These are phyloP conservation scores for Palythoa grandis DNA, from an alignment of 92 coral and sea anemone species.

Conservation along the genomic window DNA sequence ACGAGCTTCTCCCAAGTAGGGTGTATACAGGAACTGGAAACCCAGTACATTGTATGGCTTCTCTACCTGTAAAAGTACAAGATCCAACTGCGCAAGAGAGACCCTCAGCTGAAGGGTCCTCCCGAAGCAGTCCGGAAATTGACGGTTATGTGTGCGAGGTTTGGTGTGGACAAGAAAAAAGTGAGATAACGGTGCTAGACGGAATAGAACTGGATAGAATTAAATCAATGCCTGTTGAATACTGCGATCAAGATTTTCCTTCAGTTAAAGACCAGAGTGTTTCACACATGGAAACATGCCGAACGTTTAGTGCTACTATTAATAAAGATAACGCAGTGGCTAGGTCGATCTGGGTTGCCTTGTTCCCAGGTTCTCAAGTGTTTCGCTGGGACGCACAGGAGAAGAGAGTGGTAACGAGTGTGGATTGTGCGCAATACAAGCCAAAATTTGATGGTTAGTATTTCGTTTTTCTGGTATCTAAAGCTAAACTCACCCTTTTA, in stretches of 20 bases:
- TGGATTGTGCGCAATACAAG: constrained; percentile 87
- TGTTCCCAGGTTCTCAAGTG: constrained; percentile 97
- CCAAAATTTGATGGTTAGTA: constrained; percentile 88
- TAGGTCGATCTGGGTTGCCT: constrained; percentile 92
- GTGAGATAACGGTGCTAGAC: constrained; percentile 88
- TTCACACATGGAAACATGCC: constrained; percentile 89
- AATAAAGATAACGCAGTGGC: constrained; percentile 61
- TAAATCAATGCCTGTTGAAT: constrained; percentile 83
- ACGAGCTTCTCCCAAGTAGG: constrained; percentile 85
- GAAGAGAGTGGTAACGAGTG: constrained; percentile 88
- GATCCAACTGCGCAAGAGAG: constrained; percentile 33
- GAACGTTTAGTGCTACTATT: constrained; percentile 70
- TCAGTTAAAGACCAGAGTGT: constrained; percentile 85
- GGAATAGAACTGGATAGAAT: constrained; percentile 85
- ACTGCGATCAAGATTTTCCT: constrained; percentile 79
- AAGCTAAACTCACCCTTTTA: not conserved
- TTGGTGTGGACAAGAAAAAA: constrained; percentile 95
- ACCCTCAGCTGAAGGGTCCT: constrained; percentile 49
- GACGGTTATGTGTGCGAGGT: constrained; percentile 72
- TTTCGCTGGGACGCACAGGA: constrained; percentile 96
- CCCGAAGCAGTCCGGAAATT: constrained; percentile 44
- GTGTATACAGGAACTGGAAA: constrained; percentile 85
- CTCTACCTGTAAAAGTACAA: constrained; percentile 74
- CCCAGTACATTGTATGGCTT: constrained; percentile 89
- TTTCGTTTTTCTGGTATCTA: not conserved